A percentile compares a stretch with the other conserved stretches of the same genome.
Conservation (phyloP, 37 sponge, comb jelly and placozoan genomes). For the Halisarca cf. caerulea region DNA sequence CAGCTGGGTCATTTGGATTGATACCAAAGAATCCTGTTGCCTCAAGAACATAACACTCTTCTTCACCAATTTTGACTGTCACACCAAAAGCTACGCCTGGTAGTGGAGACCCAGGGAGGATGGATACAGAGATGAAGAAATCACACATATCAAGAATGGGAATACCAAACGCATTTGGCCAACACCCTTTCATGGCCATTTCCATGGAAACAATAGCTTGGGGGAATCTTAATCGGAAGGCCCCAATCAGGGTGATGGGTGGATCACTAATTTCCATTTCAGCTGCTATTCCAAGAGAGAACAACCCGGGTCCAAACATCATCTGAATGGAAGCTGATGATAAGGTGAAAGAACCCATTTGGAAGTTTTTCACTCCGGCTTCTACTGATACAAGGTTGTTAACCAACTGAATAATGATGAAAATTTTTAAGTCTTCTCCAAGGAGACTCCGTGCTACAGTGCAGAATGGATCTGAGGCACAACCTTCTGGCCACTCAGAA, state of each 20-base stretch:
- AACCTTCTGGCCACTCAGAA: not conserved
- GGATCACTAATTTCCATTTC: constrained; percentile 1
- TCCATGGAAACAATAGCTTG: constrained; percentile 16
- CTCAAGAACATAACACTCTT: not conserved
- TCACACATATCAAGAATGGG: constrained; percentile 28
- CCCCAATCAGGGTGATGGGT: constrained; percentile 10
- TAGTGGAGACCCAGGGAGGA: constrained; percentile 27
- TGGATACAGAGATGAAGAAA: not conserved
- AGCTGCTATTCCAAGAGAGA: constrained; percentile 19
- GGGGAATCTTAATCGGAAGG: not conserved
- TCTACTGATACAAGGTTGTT: not conserved
- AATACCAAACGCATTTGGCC: constrained; percentile 24
- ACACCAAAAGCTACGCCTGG: constrained; percentile 41
- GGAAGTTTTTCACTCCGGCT: not conserved
- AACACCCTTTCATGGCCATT: constrained; percentile 31
- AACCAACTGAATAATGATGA: not conserved
- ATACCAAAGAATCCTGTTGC: constrained; percentile 29
- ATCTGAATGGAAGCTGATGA: constrained; percentile 21
- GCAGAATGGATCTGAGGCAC: constrained; percentile 28
- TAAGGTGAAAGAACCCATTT: constrained; percentile 9
- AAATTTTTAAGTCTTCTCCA: constrained; percentile 26
- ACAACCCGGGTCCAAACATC: not conserved
- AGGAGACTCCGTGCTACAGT: constrained; percentile 1
- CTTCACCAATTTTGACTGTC: constrained; percentile 19
- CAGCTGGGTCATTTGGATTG: not conserved